phyloP scores from a whole-genome alignment of 1,140 invertebrate genomes.

The Eumeta japonica region DNA sequence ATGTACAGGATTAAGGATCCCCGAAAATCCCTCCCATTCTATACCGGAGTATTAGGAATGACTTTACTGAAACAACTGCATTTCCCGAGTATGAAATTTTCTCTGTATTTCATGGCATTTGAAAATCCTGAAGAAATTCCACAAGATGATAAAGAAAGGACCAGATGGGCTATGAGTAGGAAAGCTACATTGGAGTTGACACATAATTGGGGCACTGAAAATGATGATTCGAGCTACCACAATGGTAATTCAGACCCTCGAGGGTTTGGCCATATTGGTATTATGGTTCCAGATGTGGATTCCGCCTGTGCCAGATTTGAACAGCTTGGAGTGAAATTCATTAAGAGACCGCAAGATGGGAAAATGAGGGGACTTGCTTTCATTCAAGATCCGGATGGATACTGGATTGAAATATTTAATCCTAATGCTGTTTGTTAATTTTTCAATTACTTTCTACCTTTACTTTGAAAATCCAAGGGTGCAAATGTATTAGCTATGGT shows the following conservation, averaged over 20 bases:
- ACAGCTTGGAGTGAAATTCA: conserved; percentile 80
- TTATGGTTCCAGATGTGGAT: conserved; percentile 85
- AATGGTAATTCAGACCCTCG: conserved; percentile 88
- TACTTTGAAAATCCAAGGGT: too few relatives aligned
- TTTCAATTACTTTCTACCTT: too few relatives aligned
- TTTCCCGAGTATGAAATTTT: conserved; percentile 87
- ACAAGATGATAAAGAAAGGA: conserved; percentile 65
- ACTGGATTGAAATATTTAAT: conserved; percentile 94
- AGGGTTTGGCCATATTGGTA: conserved; percentile 90
- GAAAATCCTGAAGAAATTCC: conserved; percentile 75
- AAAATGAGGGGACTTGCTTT: conserved; percentile 94
- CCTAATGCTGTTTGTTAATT: conserved; percentile 42
- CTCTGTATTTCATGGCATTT: conserved; percentile 92
- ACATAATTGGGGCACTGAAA: conserved; percentile 94
- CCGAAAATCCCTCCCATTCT: conserved; percentile 82
- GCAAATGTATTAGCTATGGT: too few relatives aligned
- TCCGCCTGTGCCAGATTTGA: conserved; percentile 86
- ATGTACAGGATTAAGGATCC: conserved; percentile 96
- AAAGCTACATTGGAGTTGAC: conserved; percentile 91
- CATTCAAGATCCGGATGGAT: conserved; percentile 93
- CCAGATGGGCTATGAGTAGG: conserved; percentile 75
- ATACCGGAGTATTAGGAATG: conserved; percentile 89
- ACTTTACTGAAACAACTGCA: conserved; percentile 83
- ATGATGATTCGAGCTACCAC: conserved; percentile 79
- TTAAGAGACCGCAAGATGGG: conserved; percentile 86